Evolutionary conservation across 30 jellyfish, hydroid and myxozoan species (phyloP), one percentile per base, ranked within the genome.

Genomic region (Cassiopea andromeda): DNA sequence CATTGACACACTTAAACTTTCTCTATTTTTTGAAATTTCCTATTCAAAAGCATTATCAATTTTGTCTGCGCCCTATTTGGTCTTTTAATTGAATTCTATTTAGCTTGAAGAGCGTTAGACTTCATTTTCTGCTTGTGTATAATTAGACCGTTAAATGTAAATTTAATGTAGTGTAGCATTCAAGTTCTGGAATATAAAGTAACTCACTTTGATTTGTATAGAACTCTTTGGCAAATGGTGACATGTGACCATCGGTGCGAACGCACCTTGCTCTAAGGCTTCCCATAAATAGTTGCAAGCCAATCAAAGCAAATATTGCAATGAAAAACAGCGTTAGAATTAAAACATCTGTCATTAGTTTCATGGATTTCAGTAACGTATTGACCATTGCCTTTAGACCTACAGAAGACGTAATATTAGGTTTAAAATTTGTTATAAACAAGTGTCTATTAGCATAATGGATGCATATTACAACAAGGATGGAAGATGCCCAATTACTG

Each of bases 321-420:
- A 94, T 94, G 88, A 94, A 94, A 64, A 94, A 94, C 67, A 90
- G 48, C n/a, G 98, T 94, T 87, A 94, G 92, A 78, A 94, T 94
- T 45, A 94, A 73, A 48, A 94, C 98, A 79, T 94, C 98, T 1
- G 98, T 90, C 98, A 94, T 94, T 97, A 94, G 92, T 81, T 87
- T 83, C 97, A 94, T 91, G 44, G 98, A 94, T 69, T 94, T 94
- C 66, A 94, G 69, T 71, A 94, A 80, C 48, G 98, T 94, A 82
- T 94, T 94, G 73, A 94, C 98, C 98, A 94, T 94, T 48, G 98
- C 98, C 77, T 94, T 94, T 17, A 94, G 81, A 60, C 98, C 98
- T 93, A 84, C 15, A 61, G 50, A 50, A 47, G 57, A 82, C 18
- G 19, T 17, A 58, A 58, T 58, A 27, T 38, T 38, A 6, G 88